These are phyloP conservation scores for Mesembrinibis cayennensis DNA, from an alignment of 2,113 vertebrate species.

Conservation along the genomic window DNA sequence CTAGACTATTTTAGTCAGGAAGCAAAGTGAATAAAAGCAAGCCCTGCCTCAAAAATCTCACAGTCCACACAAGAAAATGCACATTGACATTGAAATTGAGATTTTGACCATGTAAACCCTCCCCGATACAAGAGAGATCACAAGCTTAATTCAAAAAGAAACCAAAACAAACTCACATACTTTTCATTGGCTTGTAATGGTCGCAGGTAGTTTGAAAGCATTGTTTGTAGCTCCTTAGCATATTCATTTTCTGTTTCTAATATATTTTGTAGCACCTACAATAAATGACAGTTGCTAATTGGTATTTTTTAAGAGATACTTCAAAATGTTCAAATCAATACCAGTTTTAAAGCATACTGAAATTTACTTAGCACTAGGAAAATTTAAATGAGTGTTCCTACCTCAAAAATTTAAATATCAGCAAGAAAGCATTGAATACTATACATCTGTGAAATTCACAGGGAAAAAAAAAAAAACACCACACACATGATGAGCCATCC, in stretches of 20 bases:
- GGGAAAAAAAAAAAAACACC: background rate
- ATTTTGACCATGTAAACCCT: background rate
- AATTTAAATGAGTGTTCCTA: background rate
- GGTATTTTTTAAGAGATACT: background rate
- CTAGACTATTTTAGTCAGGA: background rate
- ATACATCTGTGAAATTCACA: background rate
- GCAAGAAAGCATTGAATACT: background rate
- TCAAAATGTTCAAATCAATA: background rate
- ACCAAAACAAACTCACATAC: slow-evolving; percentile 75
- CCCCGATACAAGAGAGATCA: background rate
- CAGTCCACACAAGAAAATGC: background rate
- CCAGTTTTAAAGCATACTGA: background rate
- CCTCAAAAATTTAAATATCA: background rate
- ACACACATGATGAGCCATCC: background rate
- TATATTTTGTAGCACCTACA: slow-evolving; percentile 98
- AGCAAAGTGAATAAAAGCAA: background rate
- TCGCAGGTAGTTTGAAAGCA: slow-evolving; percentile 91
- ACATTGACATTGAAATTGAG: background rate
- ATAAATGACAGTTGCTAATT: slow-evolving; percentile 31
- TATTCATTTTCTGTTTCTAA: slow-evolving; percentile 98
- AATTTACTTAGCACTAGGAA: background rate
- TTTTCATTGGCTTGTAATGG: slow-evolving; percentile 92
- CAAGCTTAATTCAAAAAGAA: background rate
- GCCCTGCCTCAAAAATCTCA: background rate
- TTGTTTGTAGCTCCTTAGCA: slow-evolving; percentile 93